Evolutionary conservation across 64 coral and sea anemone species (phyloP), one percentile per base, ranked within the genome.

Genomic region (Acropora tenuis): DNA sequence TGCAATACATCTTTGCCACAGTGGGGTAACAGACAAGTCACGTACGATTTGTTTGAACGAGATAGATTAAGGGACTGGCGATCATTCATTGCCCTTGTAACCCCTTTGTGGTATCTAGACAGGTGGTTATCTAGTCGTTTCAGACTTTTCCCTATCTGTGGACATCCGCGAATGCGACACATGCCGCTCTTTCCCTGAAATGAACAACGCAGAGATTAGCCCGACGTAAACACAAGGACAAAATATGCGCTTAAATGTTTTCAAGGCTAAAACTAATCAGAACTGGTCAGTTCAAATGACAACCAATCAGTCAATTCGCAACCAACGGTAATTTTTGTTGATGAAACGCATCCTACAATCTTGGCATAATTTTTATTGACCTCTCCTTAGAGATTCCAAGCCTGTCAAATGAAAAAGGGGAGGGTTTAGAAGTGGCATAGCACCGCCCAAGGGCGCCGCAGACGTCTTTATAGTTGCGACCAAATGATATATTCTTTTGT

Each of bases 1-100:
- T 76, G 74, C 74, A 76, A 76, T 44, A 46, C 43, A 46, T 76
- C 74, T 76, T 76, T 76, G 74, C 74, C 74, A 76, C 41, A 76
- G 46, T 76, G 42, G 74, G 41, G 74, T 8, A 76, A 43, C 74
- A 76, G 40, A 76, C 43, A 76, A 76, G 74, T 76, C 5, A 44
- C 42, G 74, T 76, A 46, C 4, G 4, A 1, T 47, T 76, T 76
- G 30, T 76, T 11, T 76, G 30, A 68, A 17, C 11, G 65, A 68
- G 65, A 43, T 11, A 76, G 40, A 46, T 76, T 76, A 43, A 45
- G 40, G 74, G 74, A 43, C 42, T 76, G 74, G 6, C 74, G 74
- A 43, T 76, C 74, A 43, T 76, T 76, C 74, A 76, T 76, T 5
- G 74, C 74, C 74, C 74, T 76, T 68, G 65, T n/a, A 13, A 68